Conservation (phyloP, 2,113 vertebrate species). For the Sprattus sprattus region DNA sequence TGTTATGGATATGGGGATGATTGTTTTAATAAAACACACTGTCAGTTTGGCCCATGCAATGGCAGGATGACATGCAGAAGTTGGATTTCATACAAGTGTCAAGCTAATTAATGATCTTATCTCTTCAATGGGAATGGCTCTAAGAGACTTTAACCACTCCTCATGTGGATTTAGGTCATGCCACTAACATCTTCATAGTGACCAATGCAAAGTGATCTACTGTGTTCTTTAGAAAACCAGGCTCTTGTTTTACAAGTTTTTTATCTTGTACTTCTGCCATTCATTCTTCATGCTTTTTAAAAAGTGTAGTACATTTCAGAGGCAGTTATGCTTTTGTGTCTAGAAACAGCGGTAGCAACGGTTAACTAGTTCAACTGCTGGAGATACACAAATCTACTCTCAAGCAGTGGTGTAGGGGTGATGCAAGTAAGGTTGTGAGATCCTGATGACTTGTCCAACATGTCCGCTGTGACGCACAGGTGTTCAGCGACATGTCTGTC, state of each 20-base stretch:
- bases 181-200: too few species aligned
- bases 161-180: too few species aligned
- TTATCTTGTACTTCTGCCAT: neutral
- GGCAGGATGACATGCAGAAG: neutral
- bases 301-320: too few species aligned
- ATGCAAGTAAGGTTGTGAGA: neutral
- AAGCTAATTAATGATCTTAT: too few species aligned
- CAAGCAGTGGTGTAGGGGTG: neutral
- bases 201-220: too few species aligned
- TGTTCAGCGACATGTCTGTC: conserved; percentile 96
- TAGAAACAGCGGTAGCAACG: neutral
- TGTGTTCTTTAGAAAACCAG: too few species aligned
- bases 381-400: neutral
- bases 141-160: too few species aligned
- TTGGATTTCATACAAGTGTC: neutral
- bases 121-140: too few species aligned
- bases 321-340: too few species aligned
- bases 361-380: neutral
- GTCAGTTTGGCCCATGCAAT: neutral
- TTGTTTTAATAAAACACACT: neutral
- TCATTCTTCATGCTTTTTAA: neutral
- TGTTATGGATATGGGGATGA: neutral
- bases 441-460: neutral
- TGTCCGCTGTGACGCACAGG: conserved; percentile 65
- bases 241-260: too few species aligned